Evolutionary conservation across 2,888 invertebrate species (phyloP).

Genomic region (Dimorphilus gyrociliatus): DNA sequence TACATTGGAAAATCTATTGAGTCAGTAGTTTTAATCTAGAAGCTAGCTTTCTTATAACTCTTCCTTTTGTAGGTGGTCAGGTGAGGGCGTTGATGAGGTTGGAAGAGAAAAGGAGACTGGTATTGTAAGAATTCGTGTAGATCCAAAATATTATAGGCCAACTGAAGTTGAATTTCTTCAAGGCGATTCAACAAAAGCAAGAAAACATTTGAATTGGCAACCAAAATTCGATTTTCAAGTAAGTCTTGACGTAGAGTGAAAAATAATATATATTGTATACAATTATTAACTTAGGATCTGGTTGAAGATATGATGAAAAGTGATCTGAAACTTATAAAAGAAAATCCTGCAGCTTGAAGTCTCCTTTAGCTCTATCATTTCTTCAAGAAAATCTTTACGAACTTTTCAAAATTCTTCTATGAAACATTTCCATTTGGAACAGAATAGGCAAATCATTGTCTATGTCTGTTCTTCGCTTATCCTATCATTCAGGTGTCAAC

Average conservation of each 20-base stretch:
- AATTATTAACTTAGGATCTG: conserved; percentile 52
- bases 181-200: conserved; percentile 87
- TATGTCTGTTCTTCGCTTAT: no score
- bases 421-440: no score
- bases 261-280: no score
- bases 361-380: no score
- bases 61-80: conserved; percentile 54
- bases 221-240: conserved; percentile 59
- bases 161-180: conserved; percentile 87
- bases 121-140: conserved; percentile 64
- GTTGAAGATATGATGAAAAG: conserved; percentile 86
- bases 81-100: conserved; percentile 63
- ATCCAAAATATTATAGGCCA: conserved; percentile 85
- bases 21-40: no score
- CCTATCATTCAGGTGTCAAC: no score
- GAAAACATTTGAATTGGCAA: conserved; percentile 65
- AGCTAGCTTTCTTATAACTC: no score
- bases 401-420: no score
- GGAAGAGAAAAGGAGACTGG: conserved; percentile 56
- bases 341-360: conserved; percentile 77
- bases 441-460: no score
- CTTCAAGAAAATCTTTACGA: no score
- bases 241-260: no score
- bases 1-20: conserved; percentile 59
- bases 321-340: conserved; percentile 75